phyloP scores from a whole-genome alignment of 2,888 invertebrate genomes.

The Calliphora vomitoria region DNA sequence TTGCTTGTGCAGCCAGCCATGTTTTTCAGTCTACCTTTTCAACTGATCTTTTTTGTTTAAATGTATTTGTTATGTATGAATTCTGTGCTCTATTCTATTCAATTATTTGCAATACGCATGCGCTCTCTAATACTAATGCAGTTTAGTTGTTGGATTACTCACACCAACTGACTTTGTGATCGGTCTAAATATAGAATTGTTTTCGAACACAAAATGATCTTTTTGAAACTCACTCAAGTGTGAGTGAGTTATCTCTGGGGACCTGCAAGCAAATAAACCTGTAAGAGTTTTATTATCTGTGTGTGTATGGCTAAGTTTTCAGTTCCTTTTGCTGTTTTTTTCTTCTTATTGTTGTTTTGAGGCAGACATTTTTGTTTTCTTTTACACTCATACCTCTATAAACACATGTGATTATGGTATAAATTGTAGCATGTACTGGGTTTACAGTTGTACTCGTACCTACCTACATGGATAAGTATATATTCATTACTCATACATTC shows the following conservation, averaged over 20 bases:
- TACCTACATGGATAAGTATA: not conserved
- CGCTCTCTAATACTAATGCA: constrained; percentile 55
- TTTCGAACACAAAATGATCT: constrained; percentile 7
- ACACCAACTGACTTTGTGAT: constrained; percentile 39
- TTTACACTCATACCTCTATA: not conserved
- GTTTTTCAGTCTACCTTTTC: constrained; percentile 26
- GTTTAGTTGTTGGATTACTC: constrained; percentile 19
- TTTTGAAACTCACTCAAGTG: constrained; percentile 59
- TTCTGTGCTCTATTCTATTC: not conserved
- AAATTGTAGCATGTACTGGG: not conserved
- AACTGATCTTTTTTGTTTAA: constrained; percentile 8
- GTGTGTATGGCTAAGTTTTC: constrained; percentile 20
- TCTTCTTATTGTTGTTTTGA: constrained; percentile 21
- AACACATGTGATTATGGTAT: not conserved
- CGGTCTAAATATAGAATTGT: constrained; percentile 72
- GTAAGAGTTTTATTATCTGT: not conserved
- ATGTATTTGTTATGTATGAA: not conserved
- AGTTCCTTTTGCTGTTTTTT: constrained; percentile 50
- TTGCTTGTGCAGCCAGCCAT: constrained; percentile 33
- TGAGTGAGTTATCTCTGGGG: too few species aligned
- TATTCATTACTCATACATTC: not conserved
- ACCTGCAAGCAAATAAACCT: too few species aligned
- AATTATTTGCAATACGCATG: constrained; percentile 57
- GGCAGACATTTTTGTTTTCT: constrained; percentile 46
- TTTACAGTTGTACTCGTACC: not conserved